A percentile compares a stretch with the other conserved stretches of the same genome.
These are phyloP conservation scores for Standfussiana lucernea DNA, from an alignment of 2,888 invertebrate species.

Conservation along the genomic window DNA sequence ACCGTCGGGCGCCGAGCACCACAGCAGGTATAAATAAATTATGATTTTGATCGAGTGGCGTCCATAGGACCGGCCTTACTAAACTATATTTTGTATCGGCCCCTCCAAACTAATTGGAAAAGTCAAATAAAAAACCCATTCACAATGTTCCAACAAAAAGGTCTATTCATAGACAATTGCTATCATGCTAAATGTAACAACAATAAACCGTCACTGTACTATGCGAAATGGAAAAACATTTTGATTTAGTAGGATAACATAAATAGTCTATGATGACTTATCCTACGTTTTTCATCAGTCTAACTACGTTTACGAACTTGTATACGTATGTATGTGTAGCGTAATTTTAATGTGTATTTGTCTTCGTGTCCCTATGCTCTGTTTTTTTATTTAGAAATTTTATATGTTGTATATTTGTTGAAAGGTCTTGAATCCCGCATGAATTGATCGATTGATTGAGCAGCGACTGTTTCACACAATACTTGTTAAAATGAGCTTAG, in stretches of 20 bases:
- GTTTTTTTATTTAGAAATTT: constrained; percentile 68
- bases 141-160: not conserved
- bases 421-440: constrained; percentile 50
- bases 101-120: not conserved
- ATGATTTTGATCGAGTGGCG: not conserved
- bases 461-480: constrained; percentile 47
- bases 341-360: constrained; percentile 70
- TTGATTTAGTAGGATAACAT: constrained; percentile 26
- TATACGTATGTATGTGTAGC: constrained; percentile 59
- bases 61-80: not conserved
- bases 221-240: not conserved
- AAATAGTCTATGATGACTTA: constrained; percentile 38
- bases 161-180: constrained; percentile 41
- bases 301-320: constrained; percentile 39
- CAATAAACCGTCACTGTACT: not conserved
- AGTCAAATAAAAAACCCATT: not conserved
- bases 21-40: not conserved
- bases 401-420: constrained; percentile 58
- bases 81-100: not conserved
- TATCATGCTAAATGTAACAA: constrained; percentile 27
- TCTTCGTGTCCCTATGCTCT: constrained; percentile 77
- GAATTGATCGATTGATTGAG: constrained; percentile 64
- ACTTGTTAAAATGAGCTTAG: constrained; percentile 63
- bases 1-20: too few relatives aligned
- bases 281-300: constrained; percentile 28